Percentiles rank a stretch among this genome's conserved stretches.
Conservation (phyloP, 2,797 vertebrate species). For the Hydrolagus colliei region DNA sequence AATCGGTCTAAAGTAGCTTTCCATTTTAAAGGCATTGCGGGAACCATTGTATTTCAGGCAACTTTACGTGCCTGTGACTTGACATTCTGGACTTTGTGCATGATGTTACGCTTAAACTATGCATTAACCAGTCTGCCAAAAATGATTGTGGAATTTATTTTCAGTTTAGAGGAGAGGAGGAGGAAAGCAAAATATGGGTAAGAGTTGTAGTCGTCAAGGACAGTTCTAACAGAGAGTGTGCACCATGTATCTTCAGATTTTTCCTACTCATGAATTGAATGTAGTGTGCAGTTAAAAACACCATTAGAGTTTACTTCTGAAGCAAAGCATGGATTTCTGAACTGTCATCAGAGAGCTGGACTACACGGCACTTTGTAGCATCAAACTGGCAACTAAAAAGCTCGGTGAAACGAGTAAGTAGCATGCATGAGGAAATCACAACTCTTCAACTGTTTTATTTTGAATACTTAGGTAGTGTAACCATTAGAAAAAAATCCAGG, state of each 20-base stretch:
- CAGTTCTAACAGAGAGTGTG: neutral
- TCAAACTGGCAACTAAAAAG: neutral
- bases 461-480: neutral
- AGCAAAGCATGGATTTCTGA: neutral
- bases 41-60: slow-evolving; percentile 21
- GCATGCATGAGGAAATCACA: neutral
- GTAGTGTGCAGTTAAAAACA: neutral
- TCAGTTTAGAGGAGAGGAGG: slow-evolving; percentile 8
- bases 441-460: neutral
- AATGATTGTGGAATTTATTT: slow-evolving; percentile 25
- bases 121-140: slow-evolving; percentile 35
- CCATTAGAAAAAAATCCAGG: too few species aligned
- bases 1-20: too few species aligned
- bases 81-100: slow-evolving; percentile 39
- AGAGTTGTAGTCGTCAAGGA: neutral
- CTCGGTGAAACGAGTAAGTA: slow-evolving; percentile 14
- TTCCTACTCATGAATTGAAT: neutral
- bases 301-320: neutral
- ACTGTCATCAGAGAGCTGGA: neutral
- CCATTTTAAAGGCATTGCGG: too few species aligned
- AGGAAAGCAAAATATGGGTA: neutral
- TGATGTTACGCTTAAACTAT: slow-evolving; percentile 48
- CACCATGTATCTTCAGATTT: neutral
- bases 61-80: slow-evolving; percentile 31
- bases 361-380: neutral